A percentile compares a stretch with the other conserved stretches of the same genome.
Conservation (phyloP, 2,113 vertebrate species). For the Zosterops japonicus region DNA sequence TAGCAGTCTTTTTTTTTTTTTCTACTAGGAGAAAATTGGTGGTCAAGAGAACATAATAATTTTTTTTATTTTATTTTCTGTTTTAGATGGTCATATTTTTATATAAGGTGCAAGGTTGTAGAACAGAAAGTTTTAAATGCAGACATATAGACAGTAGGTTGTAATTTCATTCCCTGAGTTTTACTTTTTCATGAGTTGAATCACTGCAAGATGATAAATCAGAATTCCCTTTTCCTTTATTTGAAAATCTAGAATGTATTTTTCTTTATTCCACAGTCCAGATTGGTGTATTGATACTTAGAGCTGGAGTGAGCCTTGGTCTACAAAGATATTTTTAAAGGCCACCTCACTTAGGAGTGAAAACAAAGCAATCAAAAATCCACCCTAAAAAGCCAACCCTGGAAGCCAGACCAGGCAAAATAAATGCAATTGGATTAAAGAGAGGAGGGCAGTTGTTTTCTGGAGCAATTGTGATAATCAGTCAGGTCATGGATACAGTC, state of each 20-base stretch:
- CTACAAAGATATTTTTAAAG: background rate
- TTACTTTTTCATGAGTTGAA: background rate
- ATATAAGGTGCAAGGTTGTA: background rate
- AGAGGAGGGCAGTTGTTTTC: background rate
- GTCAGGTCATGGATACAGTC: background rate
- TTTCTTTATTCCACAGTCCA: background rate
- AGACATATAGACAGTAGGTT: background rate
- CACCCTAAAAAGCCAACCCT: background rate
- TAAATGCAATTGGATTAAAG: background rate
- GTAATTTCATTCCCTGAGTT: background rate
- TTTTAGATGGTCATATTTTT: background rate
- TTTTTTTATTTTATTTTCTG: background rate
- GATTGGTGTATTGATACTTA: background rate
- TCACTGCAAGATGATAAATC: background rate
- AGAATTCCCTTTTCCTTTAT: background rate
- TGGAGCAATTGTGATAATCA: background rate
- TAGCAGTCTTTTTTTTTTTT: constrained; percentile 21
- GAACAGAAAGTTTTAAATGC: background rate
- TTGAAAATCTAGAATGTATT: background rate
- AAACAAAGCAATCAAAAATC: background rate
- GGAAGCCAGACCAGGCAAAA: background rate
- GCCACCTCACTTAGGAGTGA: background rate
- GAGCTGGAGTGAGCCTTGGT: constrained; percentile 12
- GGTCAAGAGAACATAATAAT: constrained; percentile 37
- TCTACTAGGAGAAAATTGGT: background rate